phyloP scores from a whole-genome alignment of 2,888 invertebrate species.

The Phaedon cochleariae region DNA sequence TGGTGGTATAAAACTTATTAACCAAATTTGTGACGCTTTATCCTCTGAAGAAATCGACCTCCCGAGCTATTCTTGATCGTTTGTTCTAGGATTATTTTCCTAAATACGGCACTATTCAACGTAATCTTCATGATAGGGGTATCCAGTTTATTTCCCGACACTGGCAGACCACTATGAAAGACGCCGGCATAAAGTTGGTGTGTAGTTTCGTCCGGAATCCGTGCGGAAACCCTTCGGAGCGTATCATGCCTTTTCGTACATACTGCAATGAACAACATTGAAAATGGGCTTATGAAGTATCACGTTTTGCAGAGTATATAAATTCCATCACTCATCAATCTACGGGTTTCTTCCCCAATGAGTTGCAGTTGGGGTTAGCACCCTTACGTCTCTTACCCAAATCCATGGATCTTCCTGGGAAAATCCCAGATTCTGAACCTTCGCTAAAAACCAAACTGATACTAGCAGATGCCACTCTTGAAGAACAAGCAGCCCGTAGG shows the following conservation, averaged over 20 bases:
- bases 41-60: slow-evolving; percentile 11
- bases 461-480: not conserved
- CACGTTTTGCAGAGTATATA: too few relatives aligned
- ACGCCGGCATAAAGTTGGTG: not conserved
- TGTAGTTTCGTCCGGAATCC: not conserved
- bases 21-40: slow-evolving; percentile 13
- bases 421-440: too few relatives aligned
- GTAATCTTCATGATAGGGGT: not conserved
- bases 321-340: not conserved
- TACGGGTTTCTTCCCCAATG: not conserved
- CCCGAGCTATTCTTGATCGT: slow-evolving; percentile 5
- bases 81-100: not conserved
- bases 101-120: not conserved
- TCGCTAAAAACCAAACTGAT: too few relatives aligned
- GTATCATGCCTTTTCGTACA: not conserved
- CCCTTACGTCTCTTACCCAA: too few relatives aligned
- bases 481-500: not conserved
- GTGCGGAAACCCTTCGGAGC: not conserved
- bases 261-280: too few relatives aligned
- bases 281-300: too few relatives aligned
- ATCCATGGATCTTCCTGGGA: too few relatives aligned
- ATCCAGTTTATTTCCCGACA: too few relatives aligned
- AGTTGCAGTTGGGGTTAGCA: not conserved
- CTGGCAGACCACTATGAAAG: not conserved
- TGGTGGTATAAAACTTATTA: slow-evolving; percentile 51